Base-by-base conservation (phyloP, 2,113 vertebrate genomes). In the Podiceps cristatus region DNA sequence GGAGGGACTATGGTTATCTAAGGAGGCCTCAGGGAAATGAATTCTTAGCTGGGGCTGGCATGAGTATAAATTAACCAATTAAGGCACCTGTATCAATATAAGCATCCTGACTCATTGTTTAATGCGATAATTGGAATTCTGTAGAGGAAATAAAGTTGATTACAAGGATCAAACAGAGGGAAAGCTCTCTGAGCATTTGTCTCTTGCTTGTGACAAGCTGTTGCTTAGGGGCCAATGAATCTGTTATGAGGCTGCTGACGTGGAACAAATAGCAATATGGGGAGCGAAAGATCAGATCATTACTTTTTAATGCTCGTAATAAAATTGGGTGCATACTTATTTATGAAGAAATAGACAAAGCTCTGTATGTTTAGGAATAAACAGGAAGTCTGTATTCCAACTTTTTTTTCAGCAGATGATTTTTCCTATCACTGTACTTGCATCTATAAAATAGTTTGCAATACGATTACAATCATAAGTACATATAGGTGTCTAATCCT, bases 61-160 rank as follows among this genome's bases (percentile, higher is more conserved):
- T 24, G 33, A 95, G 89, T 49, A 91, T 94, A 87, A 79, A 94
- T 94, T 89, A 95, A 97, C 66, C 80, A 95, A 73, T 94, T 96
- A 93, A 85, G 49, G 31, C 83, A 96, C 95, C 93, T 95, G 53
- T 95, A 94, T 97, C 95, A 96, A 93, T 95, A 94, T 84, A 93
- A 95, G 66, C 83, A 94, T 75, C 77, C 93, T 91, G 89, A 94
- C 74, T 95, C 73, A 91, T 91, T 96, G 93, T 96, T 96, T 97
- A 97, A 96, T 93, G 55, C 35, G 69, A 79, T 97, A 93, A 96
- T 86, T 96, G 94, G 69, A 95, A 96, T 91, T 96, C 93, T 90
- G 87, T 19, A 66, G 89, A 91, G 88, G 69, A 96, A 96, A 94
- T 82, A 68, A 95, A 93, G 73, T 93, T 92, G 91, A 96, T 93